These are phyloP conservation scores for Amphilophus citrinellus DNA, from an alignment of 2,113 vertebrate species.

Conservation along the genomic window DNA sequence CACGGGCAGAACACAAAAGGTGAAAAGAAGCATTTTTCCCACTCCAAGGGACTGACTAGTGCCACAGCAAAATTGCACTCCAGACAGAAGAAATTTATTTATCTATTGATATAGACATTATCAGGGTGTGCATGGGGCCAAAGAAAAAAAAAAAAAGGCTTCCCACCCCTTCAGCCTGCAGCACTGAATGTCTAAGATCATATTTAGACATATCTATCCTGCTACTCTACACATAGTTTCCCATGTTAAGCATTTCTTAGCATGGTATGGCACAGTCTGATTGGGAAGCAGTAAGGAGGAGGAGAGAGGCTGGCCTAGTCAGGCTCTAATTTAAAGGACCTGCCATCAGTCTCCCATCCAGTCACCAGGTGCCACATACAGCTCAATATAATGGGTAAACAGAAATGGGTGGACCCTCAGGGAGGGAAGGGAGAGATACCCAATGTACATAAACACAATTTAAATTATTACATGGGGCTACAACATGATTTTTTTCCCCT, in stretches of 20 bases:
- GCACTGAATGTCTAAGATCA: fast-evolving
- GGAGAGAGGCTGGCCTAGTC: fast-evolving
- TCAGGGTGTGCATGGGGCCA: neutral
- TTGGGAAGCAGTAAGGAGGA: fast-evolving
- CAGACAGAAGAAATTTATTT: neutral
- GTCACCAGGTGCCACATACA: neutral
- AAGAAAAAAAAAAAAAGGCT: neutral
- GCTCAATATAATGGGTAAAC: neutral
- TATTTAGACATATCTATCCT: neutral
- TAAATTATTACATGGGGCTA: neutral
- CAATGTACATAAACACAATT: neutral
- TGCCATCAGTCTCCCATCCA: neutral
- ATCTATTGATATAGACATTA: neutral
- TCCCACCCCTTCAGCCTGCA: neutral
- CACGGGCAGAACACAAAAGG: neutral
- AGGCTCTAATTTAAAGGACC: neutral
- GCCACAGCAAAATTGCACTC: neutral
- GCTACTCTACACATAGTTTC: neutral
- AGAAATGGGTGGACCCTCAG: neutral
- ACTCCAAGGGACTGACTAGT: neutral
- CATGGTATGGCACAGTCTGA: too few species aligned
- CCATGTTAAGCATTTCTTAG: neutral
- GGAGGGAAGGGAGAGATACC: neutral
- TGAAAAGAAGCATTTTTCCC: neutral
- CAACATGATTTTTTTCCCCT: neutral